Percentiles rank a stretch among this genome's conserved stretches.
These are phyloP conservation scores for Tamandua tetradactyla DNA, from an alignment of 2,797 vertebrate species.

Conservation along the genomic window DNA sequence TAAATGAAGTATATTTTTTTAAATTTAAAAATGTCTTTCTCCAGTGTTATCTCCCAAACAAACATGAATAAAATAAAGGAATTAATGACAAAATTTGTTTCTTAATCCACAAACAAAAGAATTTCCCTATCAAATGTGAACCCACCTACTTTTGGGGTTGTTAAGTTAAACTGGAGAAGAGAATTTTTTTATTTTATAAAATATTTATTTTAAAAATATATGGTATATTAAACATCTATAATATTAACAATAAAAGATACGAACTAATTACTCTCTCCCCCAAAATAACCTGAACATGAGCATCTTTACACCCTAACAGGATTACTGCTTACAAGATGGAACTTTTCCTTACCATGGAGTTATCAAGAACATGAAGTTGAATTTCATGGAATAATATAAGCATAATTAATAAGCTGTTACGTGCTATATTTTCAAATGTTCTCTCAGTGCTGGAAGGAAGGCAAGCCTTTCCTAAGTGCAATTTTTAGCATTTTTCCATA, in stretches of 20 bases:
- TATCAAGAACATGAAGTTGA: not conserved
- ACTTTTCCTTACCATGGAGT: not conserved
- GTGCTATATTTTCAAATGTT: conserved; percentile 31
- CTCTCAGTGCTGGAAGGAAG: not conserved
- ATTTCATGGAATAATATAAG: not conserved
- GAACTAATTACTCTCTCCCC: not conserved
- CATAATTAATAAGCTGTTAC: not conserved
- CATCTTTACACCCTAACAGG: not conserved
- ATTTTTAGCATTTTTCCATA: conserved; percentile 4
- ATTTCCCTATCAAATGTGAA: conserved; percentile 15
- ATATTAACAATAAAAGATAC: not conserved
- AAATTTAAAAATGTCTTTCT: not conserved
- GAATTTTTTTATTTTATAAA: conserved; percentile 18
- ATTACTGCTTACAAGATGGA: not conserved
- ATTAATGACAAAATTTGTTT: conserved; percentile 42
- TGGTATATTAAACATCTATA: not conserved
- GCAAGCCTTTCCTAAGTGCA: not conserved
- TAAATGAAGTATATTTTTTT: not conserved
- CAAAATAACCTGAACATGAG: not conserved
- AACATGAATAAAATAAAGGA: conserved; percentile 39
- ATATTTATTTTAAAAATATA: not conserved
- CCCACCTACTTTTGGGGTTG: conserved; percentile 29
- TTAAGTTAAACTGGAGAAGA: not conserved
- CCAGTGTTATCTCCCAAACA: conserved; percentile 51
- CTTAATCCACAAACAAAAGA: conserved; percentile 15